Base-by-base conservation (phyloP, 2,888 invertebrate genomes). In the Cordilura impudica region DNA sequence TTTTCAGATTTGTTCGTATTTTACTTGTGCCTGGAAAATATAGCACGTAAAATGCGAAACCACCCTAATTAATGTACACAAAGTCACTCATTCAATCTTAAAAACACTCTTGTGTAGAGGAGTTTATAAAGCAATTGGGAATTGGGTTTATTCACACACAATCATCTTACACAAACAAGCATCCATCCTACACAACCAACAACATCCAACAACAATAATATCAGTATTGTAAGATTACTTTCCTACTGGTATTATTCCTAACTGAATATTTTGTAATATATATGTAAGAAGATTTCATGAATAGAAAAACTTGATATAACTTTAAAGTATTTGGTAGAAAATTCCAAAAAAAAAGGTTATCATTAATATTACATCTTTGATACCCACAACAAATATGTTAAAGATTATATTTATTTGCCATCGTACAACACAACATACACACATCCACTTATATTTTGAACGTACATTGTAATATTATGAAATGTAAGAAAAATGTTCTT, bases 361-460 rank as follows among this genome's bases (percentile, higher is more conserved):
- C 79, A 75, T 72, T 75, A 72, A 72, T 79, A 75, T 69, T 63
- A 72, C 75, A 79, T 79, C 79, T 79, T 67, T 79, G 79, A 75
- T 79, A 75, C 67, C 67, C 71, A 79, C 54, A 71, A 69, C 58
- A 49, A 58, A 23, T 58, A 61, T 12, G 51, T 16, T 45, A 43
- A 23, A 56, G 19, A 12, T 16, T 21, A 51, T 16, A 53, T 21
- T 39, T 3, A 23, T 14, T 43, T 16, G 19, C 18, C 3, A 12
- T 23, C 60, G 31, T 19, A 21, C 39, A 66, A 29, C 45, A 43
- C 10, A 39, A 35, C 43, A 35, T 54, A 65, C 14, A 16, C 47
- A 51, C 56, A 78, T 5, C 7, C 29, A 29, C 29, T 8, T 29
- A 29, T 29, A 29, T 29, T 29, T 29, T 29, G 29, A 29, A 8